These are phyloP conservation scores for Cephus nigrinus DNA, from an alignment of 2,888 invertebrate genomes.

Conservation along the genomic window DNA sequence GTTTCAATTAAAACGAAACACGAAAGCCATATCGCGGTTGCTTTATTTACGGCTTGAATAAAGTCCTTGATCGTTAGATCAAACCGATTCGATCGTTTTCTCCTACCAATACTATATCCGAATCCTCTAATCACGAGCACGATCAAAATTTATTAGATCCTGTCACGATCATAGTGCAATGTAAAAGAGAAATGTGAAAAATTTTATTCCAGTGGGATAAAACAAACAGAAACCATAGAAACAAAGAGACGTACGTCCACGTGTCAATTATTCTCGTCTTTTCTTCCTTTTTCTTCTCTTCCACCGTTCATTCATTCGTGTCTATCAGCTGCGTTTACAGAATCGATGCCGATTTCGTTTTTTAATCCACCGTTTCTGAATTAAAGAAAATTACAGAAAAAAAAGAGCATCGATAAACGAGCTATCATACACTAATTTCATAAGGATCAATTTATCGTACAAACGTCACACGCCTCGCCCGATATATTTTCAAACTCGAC, in stretches of 20 bases:
- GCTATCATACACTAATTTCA: background rate
- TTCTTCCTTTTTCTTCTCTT: background rate
- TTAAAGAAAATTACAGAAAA: background rate
- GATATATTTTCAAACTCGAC: conserved; percentile 9
- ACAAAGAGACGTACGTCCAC: background rate
- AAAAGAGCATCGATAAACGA: background rate
- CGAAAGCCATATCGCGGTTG: conserved; percentile 2
- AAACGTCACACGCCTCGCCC: background rate
- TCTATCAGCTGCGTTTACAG: background rate
- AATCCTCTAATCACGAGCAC: background rate
- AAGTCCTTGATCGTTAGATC: background rate
- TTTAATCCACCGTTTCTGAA: background rate
- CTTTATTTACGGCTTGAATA: background rate
- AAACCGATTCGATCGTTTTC: background rate
- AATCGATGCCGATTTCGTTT: background rate
- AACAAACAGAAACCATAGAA: background rate
- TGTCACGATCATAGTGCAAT: background rate
- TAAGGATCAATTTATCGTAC: background rate
- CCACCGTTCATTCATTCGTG: background rate
- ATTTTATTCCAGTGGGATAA: background rate
- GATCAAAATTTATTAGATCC: background rate
- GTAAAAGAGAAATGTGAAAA: background rate
- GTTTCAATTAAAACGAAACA: conserved; percentile 22
- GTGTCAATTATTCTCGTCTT: background rate
- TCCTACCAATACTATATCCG: background rate